These are phyloP conservation scores for Drosophila nebulosa DNA, from an alignment of 1,140 invertebrate species.

Conservation along the genomic window DNA sequence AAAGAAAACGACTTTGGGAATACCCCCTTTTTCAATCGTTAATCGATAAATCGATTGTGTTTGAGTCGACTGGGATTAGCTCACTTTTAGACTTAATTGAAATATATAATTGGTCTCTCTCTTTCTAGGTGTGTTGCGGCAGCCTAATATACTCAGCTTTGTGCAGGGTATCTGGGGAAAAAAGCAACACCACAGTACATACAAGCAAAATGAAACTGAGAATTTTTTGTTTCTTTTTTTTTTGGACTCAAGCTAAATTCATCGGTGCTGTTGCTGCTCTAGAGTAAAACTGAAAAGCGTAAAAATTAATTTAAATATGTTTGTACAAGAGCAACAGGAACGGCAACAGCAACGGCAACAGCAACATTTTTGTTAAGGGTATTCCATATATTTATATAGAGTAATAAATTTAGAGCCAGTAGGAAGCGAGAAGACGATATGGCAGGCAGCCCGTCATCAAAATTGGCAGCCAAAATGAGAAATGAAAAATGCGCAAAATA, in stretches of 20 bases:
- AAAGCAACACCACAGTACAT: not conserved
- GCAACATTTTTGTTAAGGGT: not conserved
- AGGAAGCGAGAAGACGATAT: not conserved
- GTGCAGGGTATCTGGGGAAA: not conserved
- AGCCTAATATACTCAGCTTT: not conserved
- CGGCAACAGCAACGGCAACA: not conserved
- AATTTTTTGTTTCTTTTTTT: no score
- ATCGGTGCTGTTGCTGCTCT: not conserved
- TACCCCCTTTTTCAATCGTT: not conserved
- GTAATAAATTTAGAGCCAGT: not conserved
- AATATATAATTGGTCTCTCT: no score
- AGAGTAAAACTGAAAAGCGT: slow-evolving; percentile 5
- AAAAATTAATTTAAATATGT: slow-evolving; percentile 41
- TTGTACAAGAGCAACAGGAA: slow-evolving; percentile 8
- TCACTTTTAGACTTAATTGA: no score
- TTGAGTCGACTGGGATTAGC: no score
- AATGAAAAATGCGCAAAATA: not conserved
- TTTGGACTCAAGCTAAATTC: not conserved
- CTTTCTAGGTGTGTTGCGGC: no score
- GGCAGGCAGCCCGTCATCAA: not conserved
- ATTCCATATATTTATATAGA: not conserved
- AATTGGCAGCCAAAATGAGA: not conserved
- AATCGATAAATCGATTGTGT: no score
- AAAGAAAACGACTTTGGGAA: not conserved
- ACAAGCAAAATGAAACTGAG: not conserved